Base-by-base conservation (phyloP, 1,140 invertebrate genomes). In the Apis cerana region DNA sequence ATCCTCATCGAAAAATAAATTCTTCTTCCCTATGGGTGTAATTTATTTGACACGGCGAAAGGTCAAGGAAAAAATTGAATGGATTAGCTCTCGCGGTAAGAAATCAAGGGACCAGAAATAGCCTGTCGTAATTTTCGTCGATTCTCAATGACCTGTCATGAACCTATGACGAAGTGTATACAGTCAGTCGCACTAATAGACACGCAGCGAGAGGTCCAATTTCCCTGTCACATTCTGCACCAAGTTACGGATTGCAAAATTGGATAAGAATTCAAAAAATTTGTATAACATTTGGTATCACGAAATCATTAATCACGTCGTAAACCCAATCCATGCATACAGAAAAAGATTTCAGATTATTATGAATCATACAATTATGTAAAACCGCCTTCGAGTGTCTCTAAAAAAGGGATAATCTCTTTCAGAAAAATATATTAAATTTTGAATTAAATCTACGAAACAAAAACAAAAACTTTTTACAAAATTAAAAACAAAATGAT, bases 91-190 rank as follows among this genome's bases (percentile, higher is more conserved):
- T 9, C 19, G 3, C 21, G 21, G 11, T n/a, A 21, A 61, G 7
- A 21, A 61, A 61, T n/a, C 58, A 8, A n/a, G n/a, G 21, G 8
- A 1, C 15, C 10, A 43, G 27, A 43, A 19, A 65, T 65, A 17
- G 64, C 64, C 19, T 64, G 62, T 21, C 62, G 62, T 65, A 65
- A 65, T 65, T 65, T 65, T 65, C 64, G 64, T 65, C 64, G 7
- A 65, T 43, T 43, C 27, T 33, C 10, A 65, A 43, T 65, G 64
- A 65, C 64, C 64, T 65, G 64, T 43, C 64, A 65, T 43, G 64
- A 65, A 65, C 33, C 64, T n/a, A 43, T 19, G 64, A 65, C 64
- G 33, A 9, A 65, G 64, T 65, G 19, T 33, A 19, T 19, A 19
- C 33, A 43, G 64, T 21, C 64, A 43, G 17, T 65, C 33, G 33